phyloP scores from a whole-genome alignment of 2,888 invertebrate genomes.

The Nomada hirtipes region DNA sequence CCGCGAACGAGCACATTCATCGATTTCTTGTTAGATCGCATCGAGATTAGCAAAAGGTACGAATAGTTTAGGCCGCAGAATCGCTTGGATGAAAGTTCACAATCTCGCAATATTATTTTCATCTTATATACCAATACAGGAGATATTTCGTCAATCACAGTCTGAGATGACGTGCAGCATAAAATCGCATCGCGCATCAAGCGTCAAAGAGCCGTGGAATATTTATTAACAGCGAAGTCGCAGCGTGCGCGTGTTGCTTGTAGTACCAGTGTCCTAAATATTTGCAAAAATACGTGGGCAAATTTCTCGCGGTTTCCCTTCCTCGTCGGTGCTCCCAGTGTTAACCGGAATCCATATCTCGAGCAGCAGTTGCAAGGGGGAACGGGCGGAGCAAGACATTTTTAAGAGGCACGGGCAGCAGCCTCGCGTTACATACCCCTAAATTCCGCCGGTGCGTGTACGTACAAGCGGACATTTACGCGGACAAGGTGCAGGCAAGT shows the following conservation, averaged over 20 bases:
- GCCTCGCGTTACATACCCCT: slow-evolving; percentile 28
- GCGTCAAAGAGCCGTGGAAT: too few species aligned
- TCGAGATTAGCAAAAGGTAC: neutral
- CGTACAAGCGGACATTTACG: slow-evolving; percentile 38
- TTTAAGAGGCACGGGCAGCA: slow-evolving; percentile 28
- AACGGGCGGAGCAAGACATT: slow-evolving; percentile 33
- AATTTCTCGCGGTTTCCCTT: too few species aligned
- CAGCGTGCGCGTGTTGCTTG: too few species aligned
- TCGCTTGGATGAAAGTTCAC: slow-evolving; percentile 4
- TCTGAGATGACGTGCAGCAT: too few species aligned
- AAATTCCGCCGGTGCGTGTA: slow-evolving; percentile 41
- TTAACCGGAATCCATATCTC: neutral
- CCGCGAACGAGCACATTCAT: slow-evolving; percentile 3
- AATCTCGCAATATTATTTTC: neutral
- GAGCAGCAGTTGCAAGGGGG: too few species aligned
- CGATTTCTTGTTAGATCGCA: slow-evolving; percentile 29
- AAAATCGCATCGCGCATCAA: too few species aligned
- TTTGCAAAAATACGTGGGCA: too few species aligned
- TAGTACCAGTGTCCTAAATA: too few species aligned
- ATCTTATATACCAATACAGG: too few species aligned
- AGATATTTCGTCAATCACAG: too few species aligned
- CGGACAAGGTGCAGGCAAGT: slow-evolving; percentile 43
- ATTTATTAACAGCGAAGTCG: too few species aligned
- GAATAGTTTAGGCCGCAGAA: neutral
- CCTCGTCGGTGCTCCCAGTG: too few species aligned